A percentile compares a stretch with the other conserved stretches of the same genome.
phyloP scores from a whole-genome alignment of 2,113 vertebrate genomes.

The Rhipidura dahli region DNA sequence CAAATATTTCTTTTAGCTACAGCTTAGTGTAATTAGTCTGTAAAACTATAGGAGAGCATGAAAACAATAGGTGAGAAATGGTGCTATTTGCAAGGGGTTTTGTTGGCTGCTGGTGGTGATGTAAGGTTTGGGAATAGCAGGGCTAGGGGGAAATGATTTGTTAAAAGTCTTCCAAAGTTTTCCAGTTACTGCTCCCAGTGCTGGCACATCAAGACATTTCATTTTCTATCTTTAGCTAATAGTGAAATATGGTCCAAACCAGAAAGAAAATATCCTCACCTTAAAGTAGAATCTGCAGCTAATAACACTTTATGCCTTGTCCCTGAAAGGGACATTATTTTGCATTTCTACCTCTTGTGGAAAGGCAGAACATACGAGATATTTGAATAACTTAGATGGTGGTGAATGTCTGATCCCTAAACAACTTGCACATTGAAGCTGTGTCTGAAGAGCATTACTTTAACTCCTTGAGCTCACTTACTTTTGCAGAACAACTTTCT shows the following conservation, averaged over 20 bases:
- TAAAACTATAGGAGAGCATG: background rate
- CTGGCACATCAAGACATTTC: background rate
- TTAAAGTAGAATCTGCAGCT: background rate
- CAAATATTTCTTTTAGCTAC: conserved; percentile 15
- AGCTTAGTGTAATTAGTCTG: background rate
- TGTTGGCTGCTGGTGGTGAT: background rate
- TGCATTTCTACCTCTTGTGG: background rate
- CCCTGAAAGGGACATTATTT: background rate
- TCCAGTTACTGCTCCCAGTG: background rate
- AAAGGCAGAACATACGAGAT: background rate
- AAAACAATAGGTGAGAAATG: conserved; percentile 29
- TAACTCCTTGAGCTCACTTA: conserved; percentile 36
- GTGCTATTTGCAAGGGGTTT: background rate
- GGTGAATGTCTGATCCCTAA: background rate
- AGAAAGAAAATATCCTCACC: background rate
- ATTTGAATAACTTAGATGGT: background rate
- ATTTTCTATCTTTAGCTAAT: background rate
- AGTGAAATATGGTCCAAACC: background rate
- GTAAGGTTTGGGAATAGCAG: background rate
- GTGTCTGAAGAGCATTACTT: background rate
- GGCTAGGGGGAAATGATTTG: background rate
- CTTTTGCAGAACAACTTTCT: conserved; percentile 61
- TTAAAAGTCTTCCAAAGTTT: background rate
- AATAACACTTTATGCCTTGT: background rate
- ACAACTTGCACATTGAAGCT: background rate